Evolutionary conservation across 2,113 vertebrate species (phyloP).

Genomic region (Microcebus lehilahytsara): DNA sequence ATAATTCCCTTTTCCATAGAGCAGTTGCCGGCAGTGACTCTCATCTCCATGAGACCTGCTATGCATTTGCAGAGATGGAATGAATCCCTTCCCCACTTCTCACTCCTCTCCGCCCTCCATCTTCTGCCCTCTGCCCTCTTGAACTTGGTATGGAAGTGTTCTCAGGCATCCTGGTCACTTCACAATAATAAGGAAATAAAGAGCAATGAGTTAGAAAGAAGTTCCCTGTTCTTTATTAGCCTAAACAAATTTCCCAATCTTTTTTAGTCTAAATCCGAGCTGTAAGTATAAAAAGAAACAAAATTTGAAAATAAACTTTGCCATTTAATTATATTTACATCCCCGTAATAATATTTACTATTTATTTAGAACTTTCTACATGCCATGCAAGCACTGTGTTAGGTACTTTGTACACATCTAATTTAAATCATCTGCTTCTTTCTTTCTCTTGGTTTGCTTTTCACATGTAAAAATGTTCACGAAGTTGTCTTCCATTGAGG

Average conservation of each 20-base stretch:
- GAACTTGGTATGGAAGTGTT: background rate
- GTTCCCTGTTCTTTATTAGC: background rate
- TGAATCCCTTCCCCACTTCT: background rate
- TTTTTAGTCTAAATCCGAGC: background rate
- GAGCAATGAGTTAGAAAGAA: background rate
- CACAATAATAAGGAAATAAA: background rate
- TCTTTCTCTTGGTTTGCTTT: conserved; percentile 25
- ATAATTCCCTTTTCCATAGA: background rate
- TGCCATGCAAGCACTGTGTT: background rate
- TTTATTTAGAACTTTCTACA: background rate
- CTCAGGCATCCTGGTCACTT: background rate
- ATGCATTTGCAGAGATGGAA: background rate
- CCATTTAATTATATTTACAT: background rate
- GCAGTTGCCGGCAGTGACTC: background rate
- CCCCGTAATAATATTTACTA: background rate
- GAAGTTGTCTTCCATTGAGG: background rate
- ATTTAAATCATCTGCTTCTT: background rate
- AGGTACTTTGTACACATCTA: background rate
- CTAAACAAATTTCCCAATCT: background rate
- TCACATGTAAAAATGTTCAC: background rate
- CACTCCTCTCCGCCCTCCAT: background rate
- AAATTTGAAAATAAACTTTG: background rate
- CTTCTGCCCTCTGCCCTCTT: background rate
- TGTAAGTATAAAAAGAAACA: conserved; percentile 9
- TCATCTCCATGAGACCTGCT: background rate